These are phyloP conservation scores for Drosophila austrosaltans DNA, from an alignment of 2,888 invertebrate species.

Conservation along the genomic window DNA sequence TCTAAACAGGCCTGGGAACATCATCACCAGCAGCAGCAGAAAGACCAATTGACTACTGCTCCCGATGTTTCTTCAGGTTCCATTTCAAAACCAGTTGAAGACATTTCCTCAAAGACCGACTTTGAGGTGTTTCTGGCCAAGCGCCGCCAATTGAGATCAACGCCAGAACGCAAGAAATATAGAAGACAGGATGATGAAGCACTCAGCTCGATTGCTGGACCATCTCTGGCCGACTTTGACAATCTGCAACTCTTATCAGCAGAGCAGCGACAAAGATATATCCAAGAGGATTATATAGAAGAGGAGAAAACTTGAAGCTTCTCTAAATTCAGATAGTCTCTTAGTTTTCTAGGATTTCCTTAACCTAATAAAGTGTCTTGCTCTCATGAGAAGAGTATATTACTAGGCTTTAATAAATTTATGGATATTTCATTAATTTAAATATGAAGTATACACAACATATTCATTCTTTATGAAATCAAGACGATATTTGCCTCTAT, in stretches of 20 bases:
- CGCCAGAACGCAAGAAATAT: conserved; percentile 68
- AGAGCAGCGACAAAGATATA: background rate
- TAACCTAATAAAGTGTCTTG: no score
- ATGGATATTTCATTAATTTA: no score
- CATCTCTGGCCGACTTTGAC: background rate
- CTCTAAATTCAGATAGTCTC: no score
- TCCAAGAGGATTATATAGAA: background rate
- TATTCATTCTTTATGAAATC: no score
- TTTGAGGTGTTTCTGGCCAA: conserved; percentile 69
- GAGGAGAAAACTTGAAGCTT: background rate
- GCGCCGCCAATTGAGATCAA: conserved; percentile 58
- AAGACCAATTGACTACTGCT: background rate
- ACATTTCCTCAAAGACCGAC: background rate
- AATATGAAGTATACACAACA: no score
- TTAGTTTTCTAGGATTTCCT: no score
- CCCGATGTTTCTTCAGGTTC: background rate
- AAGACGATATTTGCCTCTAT: no score
- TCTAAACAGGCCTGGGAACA: conserved; percentile 85
- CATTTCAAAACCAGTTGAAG: conserved; percentile 20
- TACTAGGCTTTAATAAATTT: no score
- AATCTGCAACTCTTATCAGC: background rate
- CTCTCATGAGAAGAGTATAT: no score
- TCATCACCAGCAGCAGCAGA: conserved; percentile 20
- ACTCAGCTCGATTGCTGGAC: background rate
- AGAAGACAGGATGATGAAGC: conserved; percentile 34